Base-by-base conservation (phyloP, 1,140 invertebrate species). In the Steinernema khuongi region DNA sequence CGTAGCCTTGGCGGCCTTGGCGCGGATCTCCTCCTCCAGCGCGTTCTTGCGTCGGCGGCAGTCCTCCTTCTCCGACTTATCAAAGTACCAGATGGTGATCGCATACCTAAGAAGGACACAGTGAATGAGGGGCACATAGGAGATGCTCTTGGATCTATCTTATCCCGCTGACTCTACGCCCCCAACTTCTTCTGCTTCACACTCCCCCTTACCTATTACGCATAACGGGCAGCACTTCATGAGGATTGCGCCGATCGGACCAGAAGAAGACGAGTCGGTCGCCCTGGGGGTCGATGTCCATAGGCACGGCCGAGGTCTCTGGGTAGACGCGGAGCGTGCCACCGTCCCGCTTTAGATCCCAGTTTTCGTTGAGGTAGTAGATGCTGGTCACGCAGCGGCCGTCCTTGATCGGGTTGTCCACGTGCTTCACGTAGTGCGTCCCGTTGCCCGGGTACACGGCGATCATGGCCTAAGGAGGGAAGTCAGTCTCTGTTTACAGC, bases 391-490 rank as follows among this genome's bases (percentile, higher is more conserved):
- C 72, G 44, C 84, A 83, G 50, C 86, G 75, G 0, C 87, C 94
- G 87, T 97, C 94, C 83, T 90, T 89, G 85, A 94, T 94, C n/a
- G 94, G 94, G 89, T 97, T 97, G 85, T 97, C 94, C 30, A 97
- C 93, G 86, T 97, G 94, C 86, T 94, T 94, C 22, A 96, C 92
- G 86, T 97, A 97, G 83, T 92, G 91, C 17, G 93, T 91, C 67
- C 93, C 93, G 71, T 91, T 90, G 18, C 94, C 94, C 11, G 94
- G 94, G 86, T 97, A 97, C 86, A 93, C 96, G 36, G 94, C 94
- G 28, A 96, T 91, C 94, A 97, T 97, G 14, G 94, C 94, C 93
- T 96, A 86, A 33, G 80, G 75, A 74, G 36, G 44, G 70, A 88
- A 60, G 4, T 14, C 50, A 22, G 2, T n/a, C 11, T 17, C 50